Evolutionary conservation across 2,797 vertebrate species (phyloP).

Genomic region (Trematomus bernacchii): DNA sequence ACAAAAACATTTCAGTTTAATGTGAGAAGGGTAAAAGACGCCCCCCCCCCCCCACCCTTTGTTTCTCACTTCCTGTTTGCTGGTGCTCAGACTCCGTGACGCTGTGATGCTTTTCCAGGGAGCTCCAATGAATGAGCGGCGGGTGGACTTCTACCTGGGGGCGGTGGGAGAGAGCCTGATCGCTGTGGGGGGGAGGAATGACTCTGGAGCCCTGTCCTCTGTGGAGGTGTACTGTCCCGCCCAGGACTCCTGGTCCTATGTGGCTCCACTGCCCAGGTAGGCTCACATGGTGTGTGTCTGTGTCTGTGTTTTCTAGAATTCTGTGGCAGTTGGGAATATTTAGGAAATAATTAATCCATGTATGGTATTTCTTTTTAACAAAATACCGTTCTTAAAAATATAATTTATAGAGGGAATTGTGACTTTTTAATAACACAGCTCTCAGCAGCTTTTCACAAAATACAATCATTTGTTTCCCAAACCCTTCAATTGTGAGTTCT

Average conservation of each 20-base stretch:
- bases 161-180: conserved; percentile 90
- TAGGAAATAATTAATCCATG: no score
- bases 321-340: no score
- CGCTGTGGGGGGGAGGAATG: conserved; percentile 95
- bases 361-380: no score
- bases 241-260: conserved; percentile 92
- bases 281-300: neutral
- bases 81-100: neutral
- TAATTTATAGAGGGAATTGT: no score
- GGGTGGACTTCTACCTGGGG: conserved; percentile 95
- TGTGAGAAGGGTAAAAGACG: neutral
- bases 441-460: no score
- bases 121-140: conserved; percentile 78
- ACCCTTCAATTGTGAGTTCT: no score
- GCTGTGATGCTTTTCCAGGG: conserved; percentile 51
- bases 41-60: neutral
- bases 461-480: no score
- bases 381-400: no score
- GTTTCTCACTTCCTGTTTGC: rapidly evolving
- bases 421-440: no score
- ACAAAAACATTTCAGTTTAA: neutral
- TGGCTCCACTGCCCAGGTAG: conserved; percentile 92
- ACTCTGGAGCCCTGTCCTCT: conserved; percentile 90
- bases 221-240: conserved; percentile 93
- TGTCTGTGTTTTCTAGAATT: no score